phyloP scores from a whole-genome alignment of 1,140 invertebrate species.

The Bacillus rossius region DNA sequence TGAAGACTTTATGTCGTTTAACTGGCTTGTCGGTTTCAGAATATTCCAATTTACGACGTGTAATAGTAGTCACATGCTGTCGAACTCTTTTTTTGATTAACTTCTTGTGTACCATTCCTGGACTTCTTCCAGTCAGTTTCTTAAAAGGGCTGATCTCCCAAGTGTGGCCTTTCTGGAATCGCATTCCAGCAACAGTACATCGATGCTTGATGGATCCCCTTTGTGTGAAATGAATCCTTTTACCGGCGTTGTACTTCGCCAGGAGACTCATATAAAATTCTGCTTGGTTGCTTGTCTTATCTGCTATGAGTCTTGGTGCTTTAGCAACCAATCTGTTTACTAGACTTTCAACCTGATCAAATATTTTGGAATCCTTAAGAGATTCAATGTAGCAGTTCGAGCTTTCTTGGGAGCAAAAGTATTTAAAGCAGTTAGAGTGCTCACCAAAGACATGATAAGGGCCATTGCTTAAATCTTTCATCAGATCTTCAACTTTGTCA shows the following conservation, averaged over 20 bases:
- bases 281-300: neutral
- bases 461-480: neutral
- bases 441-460: constrained; percentile 12
- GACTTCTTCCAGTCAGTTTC: neutral
- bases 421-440: neutral
- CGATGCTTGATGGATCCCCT: neutral
- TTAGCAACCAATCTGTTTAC: no score
- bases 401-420: no score
- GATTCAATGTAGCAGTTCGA: no score
- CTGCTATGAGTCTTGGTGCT: neutral
- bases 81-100: neutral
- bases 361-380: no score
- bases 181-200: neutral
- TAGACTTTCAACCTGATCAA: no score
- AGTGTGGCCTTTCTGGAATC: neutral
- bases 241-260: neutral
- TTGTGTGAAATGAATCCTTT: neutral
- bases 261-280: neutral
- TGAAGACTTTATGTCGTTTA: no score
- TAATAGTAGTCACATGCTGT: no score
- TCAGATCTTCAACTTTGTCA: neutral
- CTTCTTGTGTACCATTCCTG: neutral
- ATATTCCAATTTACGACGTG: no score
- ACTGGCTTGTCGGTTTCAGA: no score
- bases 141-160: neutral